These are phyloP conservation scores for Florisuga fusca DNA, from an alignment of 2,797 vertebrate genomes.

Conservation along the genomic window DNA sequence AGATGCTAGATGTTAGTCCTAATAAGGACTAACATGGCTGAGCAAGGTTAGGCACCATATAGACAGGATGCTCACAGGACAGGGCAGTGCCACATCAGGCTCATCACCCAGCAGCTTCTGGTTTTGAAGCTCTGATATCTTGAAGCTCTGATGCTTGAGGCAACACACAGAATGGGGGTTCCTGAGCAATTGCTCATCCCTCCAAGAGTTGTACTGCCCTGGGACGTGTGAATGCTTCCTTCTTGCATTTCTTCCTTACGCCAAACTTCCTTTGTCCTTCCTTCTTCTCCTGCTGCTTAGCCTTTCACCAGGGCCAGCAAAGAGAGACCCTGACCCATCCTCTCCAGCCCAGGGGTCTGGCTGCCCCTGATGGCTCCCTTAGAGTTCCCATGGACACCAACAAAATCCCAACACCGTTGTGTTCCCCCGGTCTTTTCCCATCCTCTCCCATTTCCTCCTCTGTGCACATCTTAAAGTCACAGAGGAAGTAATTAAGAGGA, in stretches of 20 bases:
- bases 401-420: background rate
- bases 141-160: background rate
- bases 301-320: background rate
- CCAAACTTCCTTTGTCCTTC: background rate
- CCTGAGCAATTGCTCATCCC: background rate
- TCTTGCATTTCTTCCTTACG: background rate
- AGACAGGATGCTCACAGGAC: fast-evolving
- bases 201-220: fast-evolving
- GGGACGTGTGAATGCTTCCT: background rate
- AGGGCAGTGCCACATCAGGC: background rate
- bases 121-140: background rate
- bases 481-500: conserved; percentile 24
- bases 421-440: background rate
- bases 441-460: background rate
- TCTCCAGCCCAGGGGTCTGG: background rate
- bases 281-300: background rate
- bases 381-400: background rate
- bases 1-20: background rate
- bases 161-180: fast-evolving
- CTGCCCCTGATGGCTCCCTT: background rate
- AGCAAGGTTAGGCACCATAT: background rate
- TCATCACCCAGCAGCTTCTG: background rate
- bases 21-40: fast-evolving
- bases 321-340: background rate
- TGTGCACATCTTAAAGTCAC: background rate